phyloP scores from a whole-genome alignment of 1,140 invertebrate species.

The Aphelenchoides avenae region DNA sequence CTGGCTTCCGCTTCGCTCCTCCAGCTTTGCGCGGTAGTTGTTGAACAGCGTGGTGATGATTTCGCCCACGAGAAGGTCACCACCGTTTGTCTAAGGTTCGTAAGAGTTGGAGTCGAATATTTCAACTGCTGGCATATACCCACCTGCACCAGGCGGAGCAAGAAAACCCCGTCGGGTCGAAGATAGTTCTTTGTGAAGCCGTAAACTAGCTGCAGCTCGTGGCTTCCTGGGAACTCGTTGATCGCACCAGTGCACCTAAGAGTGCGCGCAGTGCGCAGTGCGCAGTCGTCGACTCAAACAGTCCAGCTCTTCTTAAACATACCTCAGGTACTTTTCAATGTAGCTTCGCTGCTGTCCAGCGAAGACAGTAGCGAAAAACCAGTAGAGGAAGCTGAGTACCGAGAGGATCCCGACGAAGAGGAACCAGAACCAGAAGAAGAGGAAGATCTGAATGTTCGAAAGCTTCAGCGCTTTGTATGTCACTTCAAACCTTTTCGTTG shows the following conservation, averaged over 20 bases:
- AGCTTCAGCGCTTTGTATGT: conserved; percentile 7
- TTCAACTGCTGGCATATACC: not conserved
- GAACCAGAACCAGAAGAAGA: conserved; percentile 53
- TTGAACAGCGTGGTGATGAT: conserved; percentile 39
- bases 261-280: not conserved
- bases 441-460: conserved; percentile 2
- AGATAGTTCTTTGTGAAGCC: conserved; percentile 57
- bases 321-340: conserved; percentile 37
- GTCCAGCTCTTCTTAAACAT: not conserved
- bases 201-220: conserved; percentile 33
- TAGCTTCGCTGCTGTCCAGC: conserved; percentile 29
- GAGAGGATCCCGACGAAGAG: conserved; percentile 54
- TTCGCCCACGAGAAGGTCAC: conserved; percentile 52
- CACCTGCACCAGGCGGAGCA: conserved; percentile 58
- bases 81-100: conserved; percentile 49
- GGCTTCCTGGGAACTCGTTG: conserved; percentile 17
- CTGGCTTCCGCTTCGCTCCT: conserved; percentile 21
- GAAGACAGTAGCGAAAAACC: conserved; percentile 46
- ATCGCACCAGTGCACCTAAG: conserved; percentile 40
- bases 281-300: not conserved
- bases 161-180: conserved; percentile 58
- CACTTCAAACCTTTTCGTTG: conserved; percentile 66
- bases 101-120: not conserved
- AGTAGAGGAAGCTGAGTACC: conserved; percentile 51
- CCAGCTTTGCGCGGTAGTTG: conserved; percentile 26